phyloP scores from a whole-genome alignment of 1,140 invertebrate genomes.

The Formica selysi region DNA sequence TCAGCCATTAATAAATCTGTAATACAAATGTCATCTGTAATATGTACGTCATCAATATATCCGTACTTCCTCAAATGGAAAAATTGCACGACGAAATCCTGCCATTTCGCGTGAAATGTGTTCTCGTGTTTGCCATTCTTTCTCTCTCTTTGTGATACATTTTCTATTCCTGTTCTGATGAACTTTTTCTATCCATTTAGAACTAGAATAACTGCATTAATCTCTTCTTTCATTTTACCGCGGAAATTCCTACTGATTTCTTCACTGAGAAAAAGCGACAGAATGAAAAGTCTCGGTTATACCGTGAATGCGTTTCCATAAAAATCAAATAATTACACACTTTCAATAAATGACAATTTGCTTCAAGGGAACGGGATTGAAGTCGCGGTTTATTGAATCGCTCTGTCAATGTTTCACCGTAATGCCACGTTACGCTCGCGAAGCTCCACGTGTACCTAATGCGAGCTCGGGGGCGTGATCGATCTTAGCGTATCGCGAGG shows the following conservation, averaged over 20 bases:
- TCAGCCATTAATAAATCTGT: slow-evolving; percentile 6
- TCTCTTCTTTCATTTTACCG: slow-evolving; percentile 50
- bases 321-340: slow-evolving; percentile 56
- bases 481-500: slow-evolving; percentile 31
- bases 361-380: slow-evolving; percentile 37
- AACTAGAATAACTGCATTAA: slow-evolving; percentile 44
- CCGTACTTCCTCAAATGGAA: neutral
- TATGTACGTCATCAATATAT: too few species aligned
- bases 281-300: slow-evolving; percentile 41
- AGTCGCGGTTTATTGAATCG: slow-evolving; percentile 45
- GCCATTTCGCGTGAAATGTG: neutral
- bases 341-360: slow-evolving; percentile 56
- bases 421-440: slow-evolving; percentile 49
- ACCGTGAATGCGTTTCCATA: slow-evolving; percentile 33
- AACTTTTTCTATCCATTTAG: slow-evolving; percentile 42
- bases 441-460: slow-evolving; percentile 56
- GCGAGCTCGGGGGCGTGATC: slow-evolving; percentile 34
- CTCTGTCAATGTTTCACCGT: slow-evolving; percentile 50
- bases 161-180: slow-evolving; percentile 5
- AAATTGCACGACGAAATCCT: neutral
- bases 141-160: slow-evolving; percentile 1
- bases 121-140: slow-evolving; percentile 11
- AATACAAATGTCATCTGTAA: slow-evolving; percentile 2
- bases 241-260: slow-evolving; percentile 38
- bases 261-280: slow-evolving; percentile 10